Evolutionary conservation across 2,113 vertebrate genomes (phyloP).

Genomic region (Labeo catla): DNA sequence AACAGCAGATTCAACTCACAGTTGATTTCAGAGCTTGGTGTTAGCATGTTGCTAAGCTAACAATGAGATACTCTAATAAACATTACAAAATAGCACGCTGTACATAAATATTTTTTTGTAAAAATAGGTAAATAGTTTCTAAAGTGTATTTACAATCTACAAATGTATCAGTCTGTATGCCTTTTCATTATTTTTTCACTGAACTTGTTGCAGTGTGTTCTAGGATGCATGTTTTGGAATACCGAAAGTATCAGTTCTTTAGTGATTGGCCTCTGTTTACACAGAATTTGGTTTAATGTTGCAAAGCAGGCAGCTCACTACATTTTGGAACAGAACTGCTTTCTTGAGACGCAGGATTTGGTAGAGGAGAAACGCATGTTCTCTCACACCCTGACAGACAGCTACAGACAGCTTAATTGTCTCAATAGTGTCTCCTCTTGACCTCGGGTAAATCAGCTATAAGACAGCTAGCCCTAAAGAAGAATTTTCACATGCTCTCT

Average conservation of each 20-base stretch:
- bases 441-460: conserved; percentile 46
- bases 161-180: neutral
- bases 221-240: neutral
- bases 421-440: conserved; percentile 22
- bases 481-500: conserved; percentile 48
- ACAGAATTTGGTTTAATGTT: neutral
- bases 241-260: neutral
- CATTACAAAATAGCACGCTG: neutral
- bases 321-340: neutral
- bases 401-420: conserved; percentile 33
- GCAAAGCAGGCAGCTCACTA: neutral
- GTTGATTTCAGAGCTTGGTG: neutral
- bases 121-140: neutral
- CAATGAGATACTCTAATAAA: too few relatives aligned
- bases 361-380: neutral
- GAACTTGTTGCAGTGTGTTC: neutral
- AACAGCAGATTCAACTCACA: neutral
- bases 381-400: neutral
- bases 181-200: neutral
- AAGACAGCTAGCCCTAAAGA: conserved; percentile 39
- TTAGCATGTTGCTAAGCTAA: conserved; percentile 15
- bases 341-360: neutral
- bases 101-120: neutral
- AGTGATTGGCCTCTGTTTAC: neutral
- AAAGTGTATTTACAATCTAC: neutral